Conservation (phyloP, 1,140 invertebrate species). For the Oedothorax gibbosus region DNA sequence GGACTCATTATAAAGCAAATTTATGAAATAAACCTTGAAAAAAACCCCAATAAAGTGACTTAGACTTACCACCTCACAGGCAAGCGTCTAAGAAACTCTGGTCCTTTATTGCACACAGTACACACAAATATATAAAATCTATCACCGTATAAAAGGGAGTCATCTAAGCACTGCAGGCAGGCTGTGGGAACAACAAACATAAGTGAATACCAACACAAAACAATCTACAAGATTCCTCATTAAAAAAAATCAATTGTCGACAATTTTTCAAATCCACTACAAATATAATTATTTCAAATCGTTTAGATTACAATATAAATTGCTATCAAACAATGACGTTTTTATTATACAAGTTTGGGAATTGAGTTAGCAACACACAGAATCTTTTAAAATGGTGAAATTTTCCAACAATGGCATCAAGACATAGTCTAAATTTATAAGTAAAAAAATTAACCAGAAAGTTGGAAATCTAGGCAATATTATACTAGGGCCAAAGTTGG, state of each 20-base stretch:
- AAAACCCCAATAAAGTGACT: no score
- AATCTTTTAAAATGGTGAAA: background rate
- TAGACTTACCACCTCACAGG: conserved; percentile 66
- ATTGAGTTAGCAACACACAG: background rate
- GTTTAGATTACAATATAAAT: no score
- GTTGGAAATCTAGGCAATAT: background rate
- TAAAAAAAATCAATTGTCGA: no score
- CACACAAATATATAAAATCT: conserved; percentile 92
- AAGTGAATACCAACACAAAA: no score
- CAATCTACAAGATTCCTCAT: no score
- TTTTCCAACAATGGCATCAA: no score
- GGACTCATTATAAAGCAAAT: no score
- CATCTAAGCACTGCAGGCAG: conserved; percentile 83
- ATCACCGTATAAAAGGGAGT: conserved; percentile 87
- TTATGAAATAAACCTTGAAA: no score
- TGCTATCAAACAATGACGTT: no score
- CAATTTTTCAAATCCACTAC: no score
- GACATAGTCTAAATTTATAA: background rate
- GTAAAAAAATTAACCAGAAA: background rate
- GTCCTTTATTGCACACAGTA: conserved; percentile 86
- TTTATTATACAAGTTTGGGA: no score
- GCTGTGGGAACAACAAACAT: conserved; percentile 68
- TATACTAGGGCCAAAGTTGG: background rate
- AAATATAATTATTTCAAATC: no score
- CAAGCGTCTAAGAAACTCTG: conserved; percentile 74